A percentile compares a stretch with the other conserved stretches of the same genome.
These are phyloP conservation scores for Pangasius djambal DNA, from an alignment of 2,797 vertebrate genomes.

Conservation along the genomic window DNA sequence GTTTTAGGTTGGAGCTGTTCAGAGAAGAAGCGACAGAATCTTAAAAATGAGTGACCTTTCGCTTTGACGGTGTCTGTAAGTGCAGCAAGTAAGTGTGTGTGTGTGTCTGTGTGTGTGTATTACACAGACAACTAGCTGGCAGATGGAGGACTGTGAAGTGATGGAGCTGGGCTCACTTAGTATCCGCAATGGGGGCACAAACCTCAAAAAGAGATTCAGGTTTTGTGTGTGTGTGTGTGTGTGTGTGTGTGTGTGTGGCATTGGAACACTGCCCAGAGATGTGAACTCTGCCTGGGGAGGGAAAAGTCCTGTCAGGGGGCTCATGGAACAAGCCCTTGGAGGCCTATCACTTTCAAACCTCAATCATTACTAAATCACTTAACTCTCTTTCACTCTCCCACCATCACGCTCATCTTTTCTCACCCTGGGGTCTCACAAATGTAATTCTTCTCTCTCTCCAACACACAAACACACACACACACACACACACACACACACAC, in stretches of 20 bases:
- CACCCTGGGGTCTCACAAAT: background rate
- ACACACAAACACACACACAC: constrained; percentile 1
- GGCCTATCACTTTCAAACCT: constrained; percentile 37
- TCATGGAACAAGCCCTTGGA: constrained; percentile 20
- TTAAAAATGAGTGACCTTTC: constrained; percentile 49
- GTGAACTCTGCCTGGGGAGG: constrained; percentile 35
- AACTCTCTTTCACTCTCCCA: constrained; percentile 23
- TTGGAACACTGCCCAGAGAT: constrained; percentile 35
- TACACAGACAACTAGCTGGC: background rate
- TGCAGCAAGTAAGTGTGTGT: constrained; percentile 1
- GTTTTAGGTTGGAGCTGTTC: constrained; percentile 31
- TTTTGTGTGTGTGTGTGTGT: background rate
- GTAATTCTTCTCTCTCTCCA: background rate
- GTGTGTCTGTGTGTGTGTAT: constrained; percentile 1
- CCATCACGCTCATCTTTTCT: constrained; percentile 20
- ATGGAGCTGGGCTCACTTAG: background rate
- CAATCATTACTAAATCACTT: constrained; percentile 55
- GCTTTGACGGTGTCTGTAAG: background rate
- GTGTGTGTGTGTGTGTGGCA: background rate
- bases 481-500: background rate
- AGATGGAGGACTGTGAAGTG: constrained; percentile 9
- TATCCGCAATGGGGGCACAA: background rate
- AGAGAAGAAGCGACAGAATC: constrained; percentile 23
- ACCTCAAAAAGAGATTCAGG: constrained; percentile 25
- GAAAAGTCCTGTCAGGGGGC: constrained; percentile 38